Percentiles rank a stretch among this genome's conserved stretches.
These are phyloP conservation scores for Setophaga coronata DNA, from an alignment of 2,113 vertebrate species.

Conservation along the genomic window DNA sequence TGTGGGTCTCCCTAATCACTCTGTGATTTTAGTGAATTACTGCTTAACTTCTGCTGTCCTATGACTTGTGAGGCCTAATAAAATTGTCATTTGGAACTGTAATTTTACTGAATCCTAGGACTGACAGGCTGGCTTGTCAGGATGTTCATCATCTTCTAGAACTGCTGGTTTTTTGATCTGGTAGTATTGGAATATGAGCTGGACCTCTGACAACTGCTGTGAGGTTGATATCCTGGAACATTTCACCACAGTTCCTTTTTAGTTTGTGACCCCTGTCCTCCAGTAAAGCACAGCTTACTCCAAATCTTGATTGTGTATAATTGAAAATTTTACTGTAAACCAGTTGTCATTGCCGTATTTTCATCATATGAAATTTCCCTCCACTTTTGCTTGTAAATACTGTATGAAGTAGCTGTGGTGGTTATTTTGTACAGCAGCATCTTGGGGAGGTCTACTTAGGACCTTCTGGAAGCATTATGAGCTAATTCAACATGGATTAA, in stretches of 20 bases:
- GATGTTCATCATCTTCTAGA: background rate
- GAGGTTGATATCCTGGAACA: background rate
- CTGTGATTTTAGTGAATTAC: background rate
- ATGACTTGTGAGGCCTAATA: background rate
- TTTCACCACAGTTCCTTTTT: background rate
- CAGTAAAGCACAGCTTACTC: background rate
- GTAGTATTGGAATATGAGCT: background rate
- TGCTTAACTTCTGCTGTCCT: background rate
- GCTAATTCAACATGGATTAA: slow-evolving; percentile 11
- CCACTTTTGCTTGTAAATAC: background rate
- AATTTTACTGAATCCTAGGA: background rate
- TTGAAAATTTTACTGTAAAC: background rate
- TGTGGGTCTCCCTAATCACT: fast-evolving
- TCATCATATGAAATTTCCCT: background rate
- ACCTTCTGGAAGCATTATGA: background rate
- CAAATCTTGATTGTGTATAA: background rate
- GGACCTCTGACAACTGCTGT: background rate
- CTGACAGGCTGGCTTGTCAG: background rate
- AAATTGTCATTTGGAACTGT: background rate
- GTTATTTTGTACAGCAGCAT: background rate
- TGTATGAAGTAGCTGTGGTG: background rate
- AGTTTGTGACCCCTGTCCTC: background rate
- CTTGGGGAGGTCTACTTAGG: background rate
- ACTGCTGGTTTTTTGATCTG: background rate
- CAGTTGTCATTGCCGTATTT: background rate